Evolutionary conservation across 2,888 invertebrate genomes (phyloP), one percentile per base, ranked within the genome.

Genomic region (Priocnemis perturbator): DNA sequence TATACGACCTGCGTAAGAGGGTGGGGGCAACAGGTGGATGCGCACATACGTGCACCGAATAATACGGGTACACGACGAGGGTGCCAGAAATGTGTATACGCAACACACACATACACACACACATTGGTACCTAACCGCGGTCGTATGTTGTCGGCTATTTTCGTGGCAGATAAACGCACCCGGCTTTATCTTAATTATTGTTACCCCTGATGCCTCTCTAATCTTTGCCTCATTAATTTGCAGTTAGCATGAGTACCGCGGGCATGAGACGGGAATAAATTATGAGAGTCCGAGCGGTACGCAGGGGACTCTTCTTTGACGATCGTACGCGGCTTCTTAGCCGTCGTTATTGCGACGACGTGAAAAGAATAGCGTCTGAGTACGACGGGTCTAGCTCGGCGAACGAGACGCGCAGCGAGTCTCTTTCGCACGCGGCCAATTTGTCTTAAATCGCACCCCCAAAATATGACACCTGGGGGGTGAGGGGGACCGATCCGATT

Each of bases 21-120:
- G 77, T 66, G 79, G 82, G 79, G 79, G 79, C 82, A 86, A 86
- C 87, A 87, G 86, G 87, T 87, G 85, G 82, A 83, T 80, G 67
- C 64, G 67, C 65, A 59, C 61, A 62, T 73, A 69, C 70, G 74
- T 76, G 74, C 69, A 71, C 61, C 68, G 76, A 78, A 84, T 82
- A 79, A 78, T 71, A 72, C 69, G 71, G 68, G 63, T 57, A 50
- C 67, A 57, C 21, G 60, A 30, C 48, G 57, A 48, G 44, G 56
- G 23, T 45, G 15, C 47, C 48, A 60, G 44, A 48, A 67, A 45
- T 45, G 58, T 55, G 44, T 4, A 21, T 3, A 21, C 17, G 20
- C 23, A 19, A 9, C 26, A 26, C 26, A 26, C 7, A 7, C 37
- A 37, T 11, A 11, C 14, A 37, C 37, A 37, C 14, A 1, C 37